phyloP scores from a whole-genome alignment of 2,797 vertebrate genomes.

The Megalops cyprinoides region DNA sequence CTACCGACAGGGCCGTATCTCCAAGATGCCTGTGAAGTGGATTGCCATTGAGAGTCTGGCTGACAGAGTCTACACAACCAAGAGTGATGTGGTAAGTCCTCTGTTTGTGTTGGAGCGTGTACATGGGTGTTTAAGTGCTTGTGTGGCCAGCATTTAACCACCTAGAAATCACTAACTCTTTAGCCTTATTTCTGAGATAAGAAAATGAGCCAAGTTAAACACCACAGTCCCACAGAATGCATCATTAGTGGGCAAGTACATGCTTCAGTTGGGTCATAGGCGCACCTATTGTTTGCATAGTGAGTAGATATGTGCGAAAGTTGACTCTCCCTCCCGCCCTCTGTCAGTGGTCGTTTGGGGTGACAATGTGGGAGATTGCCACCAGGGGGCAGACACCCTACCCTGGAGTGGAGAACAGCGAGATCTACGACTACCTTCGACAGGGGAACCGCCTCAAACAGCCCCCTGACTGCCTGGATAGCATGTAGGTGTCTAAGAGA shows the following conservation, averaged over 20 bases:
- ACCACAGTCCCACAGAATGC: background rate
- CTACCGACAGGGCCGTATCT: constrained; percentile 90
- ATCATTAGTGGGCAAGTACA: too few species aligned
- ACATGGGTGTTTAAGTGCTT: constrained; percentile 1
- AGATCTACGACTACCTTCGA: constrained; percentile 90
- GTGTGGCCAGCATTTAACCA: background rate
- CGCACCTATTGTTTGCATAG: background rate
- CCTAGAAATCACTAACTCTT: too few species aligned
- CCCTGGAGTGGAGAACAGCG: constrained; percentile 91
- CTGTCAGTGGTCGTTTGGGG: constrained; percentile 89
- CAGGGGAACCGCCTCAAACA: constrained; percentile 91
- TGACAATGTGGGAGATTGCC: constrained; percentile 95
- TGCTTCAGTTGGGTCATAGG: too few species aligned
- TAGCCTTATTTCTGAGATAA: too few species aligned
- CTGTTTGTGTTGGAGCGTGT: background rate
- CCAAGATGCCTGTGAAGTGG: constrained; percentile 96
- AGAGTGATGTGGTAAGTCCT: constrained; percentile 86
- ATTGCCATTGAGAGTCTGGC: constrained; percentile 92
- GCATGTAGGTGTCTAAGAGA: constrained; percentile 75
- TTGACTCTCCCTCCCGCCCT: background rate
- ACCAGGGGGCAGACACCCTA: constrained; percentile 90
- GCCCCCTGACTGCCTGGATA: constrained; percentile 88
- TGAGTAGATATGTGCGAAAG: background rate
- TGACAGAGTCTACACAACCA: constrained; percentile 89
- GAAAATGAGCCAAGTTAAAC: too few species aligned